Conservation (phyloP, 2,888 invertebrate species). For the Drosophila helvetica region DNA sequence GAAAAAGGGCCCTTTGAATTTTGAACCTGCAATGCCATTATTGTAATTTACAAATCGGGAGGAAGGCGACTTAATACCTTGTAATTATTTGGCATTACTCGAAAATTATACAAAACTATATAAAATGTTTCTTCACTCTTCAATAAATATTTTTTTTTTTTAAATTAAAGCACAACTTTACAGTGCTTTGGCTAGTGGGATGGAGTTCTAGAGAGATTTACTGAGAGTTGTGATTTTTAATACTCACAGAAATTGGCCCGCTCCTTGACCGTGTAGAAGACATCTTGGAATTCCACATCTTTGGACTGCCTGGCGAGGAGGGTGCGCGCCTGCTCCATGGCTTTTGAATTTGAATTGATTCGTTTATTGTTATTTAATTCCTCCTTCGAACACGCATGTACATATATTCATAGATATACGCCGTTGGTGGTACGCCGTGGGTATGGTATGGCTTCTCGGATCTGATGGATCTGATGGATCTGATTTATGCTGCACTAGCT, state of each 20-base stretch:
- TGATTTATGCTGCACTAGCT: slow-evolving; percentile 21
- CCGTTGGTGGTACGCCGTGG: slow-evolving; percentile 24
- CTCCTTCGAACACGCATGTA: slow-evolving; percentile 24
- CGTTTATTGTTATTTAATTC: slow-evolving; percentile 41
- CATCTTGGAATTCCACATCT: slow-evolving; percentile 84
- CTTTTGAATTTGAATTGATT: not conserved
- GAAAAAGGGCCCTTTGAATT: not conserved
- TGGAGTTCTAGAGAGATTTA: not conserved
- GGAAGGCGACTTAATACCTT: too few relatives aligned
- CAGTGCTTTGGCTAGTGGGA: not conserved
- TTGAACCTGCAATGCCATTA: too few relatives aligned
- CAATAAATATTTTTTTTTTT: too few relatives aligned
- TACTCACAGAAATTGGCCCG: slow-evolving; percentile 81
- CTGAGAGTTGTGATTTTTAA: not conserved
- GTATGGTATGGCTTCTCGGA: not conserved
- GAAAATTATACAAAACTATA: too few relatives aligned
- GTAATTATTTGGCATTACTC: too few relatives aligned
- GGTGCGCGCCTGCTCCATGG: slow-evolving; percentile 64
- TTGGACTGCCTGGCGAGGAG: slow-evolving; percentile 70
- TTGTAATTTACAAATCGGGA: too few relatives aligned
- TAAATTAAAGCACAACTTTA: not conserved
- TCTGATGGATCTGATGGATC: slow-evolving; percentile 17
- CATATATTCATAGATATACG: slow-evolving; percentile 15
- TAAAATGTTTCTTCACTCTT: too few relatives aligned
- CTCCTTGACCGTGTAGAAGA: slow-evolving; percentile 81